A percentile compares a stretch with the other conserved stretches of the same genome.
These are phyloP conservation scores for Drosophila kurseongensis DNA, from an alignment of 1,140 invertebrate species.

Conservation along the genomic window DNA sequence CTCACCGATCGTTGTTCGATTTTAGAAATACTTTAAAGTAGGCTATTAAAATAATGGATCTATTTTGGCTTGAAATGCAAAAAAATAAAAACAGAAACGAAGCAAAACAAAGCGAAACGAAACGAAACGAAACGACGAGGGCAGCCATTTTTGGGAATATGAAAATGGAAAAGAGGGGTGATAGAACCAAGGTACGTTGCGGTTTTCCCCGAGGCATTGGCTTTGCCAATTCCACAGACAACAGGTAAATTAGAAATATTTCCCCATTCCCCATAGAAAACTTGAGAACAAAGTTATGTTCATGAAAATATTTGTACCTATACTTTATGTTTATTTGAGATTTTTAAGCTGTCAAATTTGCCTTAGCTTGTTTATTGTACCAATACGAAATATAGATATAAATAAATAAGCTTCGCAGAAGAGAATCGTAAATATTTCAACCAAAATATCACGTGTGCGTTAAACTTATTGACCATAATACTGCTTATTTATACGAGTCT, in stretches of 20 bases:
- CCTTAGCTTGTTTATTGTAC: not conserved
- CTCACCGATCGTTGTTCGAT: conserved; percentile 43
- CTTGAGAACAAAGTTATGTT: conserved; percentile 11
- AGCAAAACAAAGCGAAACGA: conserved; percentile 28
- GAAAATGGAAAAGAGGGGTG: not conserved
- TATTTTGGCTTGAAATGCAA: conserved; percentile 65
- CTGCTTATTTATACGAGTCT: conserved; percentile 64
- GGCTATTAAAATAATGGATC: conserved; percentile 81
- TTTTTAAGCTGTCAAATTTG: conserved; percentile 39
- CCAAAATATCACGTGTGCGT: conserved; percentile 63
- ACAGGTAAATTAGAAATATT: conserved; percentile 41
- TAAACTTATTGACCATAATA: conserved; percentile 55
- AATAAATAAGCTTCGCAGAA: conserved; percentile 38
- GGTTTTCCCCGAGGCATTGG: conserved; percentile 30
- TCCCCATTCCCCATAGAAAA: conserved; percentile 15
- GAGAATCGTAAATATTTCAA: conserved; percentile 64
- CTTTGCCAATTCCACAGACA: conserved; percentile 22
- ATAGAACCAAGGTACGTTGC: conserved; percentile 5
- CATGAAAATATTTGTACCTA: conserved; percentile 38
- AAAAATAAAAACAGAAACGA: conserved; percentile 17
- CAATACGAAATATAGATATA: conserved; percentile 13
- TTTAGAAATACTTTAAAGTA: conserved; percentile 78
- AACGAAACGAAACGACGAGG: conserved; percentile 38
- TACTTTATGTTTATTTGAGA: conserved; percentile 5
- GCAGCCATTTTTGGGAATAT: conserved; percentile 56